Conservation (phyloP, 2,888 invertebrate genomes). For the Fissipunctia ypsillon region DNA sequence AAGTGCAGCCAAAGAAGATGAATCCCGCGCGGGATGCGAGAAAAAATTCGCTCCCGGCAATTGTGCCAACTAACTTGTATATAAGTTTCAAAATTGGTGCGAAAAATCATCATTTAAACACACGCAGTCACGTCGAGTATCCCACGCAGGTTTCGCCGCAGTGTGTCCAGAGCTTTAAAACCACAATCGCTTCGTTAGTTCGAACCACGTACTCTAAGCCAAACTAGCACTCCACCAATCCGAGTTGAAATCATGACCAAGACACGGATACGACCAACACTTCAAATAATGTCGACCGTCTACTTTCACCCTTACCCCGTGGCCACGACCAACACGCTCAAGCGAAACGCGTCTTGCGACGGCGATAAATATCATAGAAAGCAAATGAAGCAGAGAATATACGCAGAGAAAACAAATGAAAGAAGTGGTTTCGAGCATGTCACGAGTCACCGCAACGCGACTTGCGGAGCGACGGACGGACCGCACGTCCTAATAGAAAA, state of each 20-base stretch:
- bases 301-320: not conserved
- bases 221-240: not conserved
- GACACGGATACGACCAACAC: conserved; percentile 15
- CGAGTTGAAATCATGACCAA: conserved; percentile 7
- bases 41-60: too few relatives aligned
- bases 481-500: too few relatives aligned
- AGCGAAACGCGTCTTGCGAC: not conserved
- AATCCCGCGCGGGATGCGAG: too few relatives aligned
- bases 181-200: too few relatives aligned
- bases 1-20: too few relatives aligned
- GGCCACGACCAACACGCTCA: not conserved
- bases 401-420: not conserved
- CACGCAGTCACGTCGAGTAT: too few relatives aligned
- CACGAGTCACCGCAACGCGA: not conserved
- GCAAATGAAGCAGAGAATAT: not conserved
- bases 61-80: too few relatives aligned
- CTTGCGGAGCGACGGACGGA: not conserved
- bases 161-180: too few relatives aligned
- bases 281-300: not conserved
- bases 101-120: too few relatives aligned
- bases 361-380: not conserved
- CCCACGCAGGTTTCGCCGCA: too few relatives aligned
- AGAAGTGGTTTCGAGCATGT: not conserved
- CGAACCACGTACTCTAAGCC: not conserved
- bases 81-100: too few relatives aligned